A percentile compares a stretch with the other conserved stretches of the same genome.
Conservation (phyloP, 2,113 vertebrate species). For the Leucopsar rothschildi region DNA sequence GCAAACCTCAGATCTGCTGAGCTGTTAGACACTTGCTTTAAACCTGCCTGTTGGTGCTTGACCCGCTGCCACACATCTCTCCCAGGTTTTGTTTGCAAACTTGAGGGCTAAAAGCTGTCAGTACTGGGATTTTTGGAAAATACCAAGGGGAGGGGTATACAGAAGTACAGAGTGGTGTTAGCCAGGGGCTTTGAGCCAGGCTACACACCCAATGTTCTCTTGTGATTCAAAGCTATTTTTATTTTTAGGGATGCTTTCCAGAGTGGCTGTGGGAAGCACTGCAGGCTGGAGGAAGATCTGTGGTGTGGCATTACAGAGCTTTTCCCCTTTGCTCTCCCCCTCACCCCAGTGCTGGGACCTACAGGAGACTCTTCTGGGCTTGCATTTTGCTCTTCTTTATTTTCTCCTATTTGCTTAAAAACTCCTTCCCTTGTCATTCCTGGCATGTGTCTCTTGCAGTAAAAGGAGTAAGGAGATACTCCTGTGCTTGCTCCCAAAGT, state of each 20-base stretch:
- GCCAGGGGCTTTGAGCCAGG: background rate
- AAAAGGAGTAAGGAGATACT: background rate
- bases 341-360: background rate
- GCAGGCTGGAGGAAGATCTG: background rate
- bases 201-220: background rate
- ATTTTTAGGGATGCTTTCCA: background rate
- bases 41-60: background rate
- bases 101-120: background rate
- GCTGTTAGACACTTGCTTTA: background rate
- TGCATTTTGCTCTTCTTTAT: background rate
- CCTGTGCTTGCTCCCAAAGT: background rate
- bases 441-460: rapidly evolving
- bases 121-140: background rate
- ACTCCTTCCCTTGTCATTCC: rapidly evolving
- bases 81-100: background rate
- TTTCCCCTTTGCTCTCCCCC: background rate
- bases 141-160: background rate
- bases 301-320: background rate
- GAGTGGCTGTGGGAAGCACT: background rate
- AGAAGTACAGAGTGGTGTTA: background rate
- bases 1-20: background rate
- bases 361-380: background rate
- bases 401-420: background rate
- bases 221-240: background rate
- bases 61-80: background rate